phyloP scores from a whole-genome alignment of 1,140 invertebrate genomes.

The Musca vetustissima region DNA sequence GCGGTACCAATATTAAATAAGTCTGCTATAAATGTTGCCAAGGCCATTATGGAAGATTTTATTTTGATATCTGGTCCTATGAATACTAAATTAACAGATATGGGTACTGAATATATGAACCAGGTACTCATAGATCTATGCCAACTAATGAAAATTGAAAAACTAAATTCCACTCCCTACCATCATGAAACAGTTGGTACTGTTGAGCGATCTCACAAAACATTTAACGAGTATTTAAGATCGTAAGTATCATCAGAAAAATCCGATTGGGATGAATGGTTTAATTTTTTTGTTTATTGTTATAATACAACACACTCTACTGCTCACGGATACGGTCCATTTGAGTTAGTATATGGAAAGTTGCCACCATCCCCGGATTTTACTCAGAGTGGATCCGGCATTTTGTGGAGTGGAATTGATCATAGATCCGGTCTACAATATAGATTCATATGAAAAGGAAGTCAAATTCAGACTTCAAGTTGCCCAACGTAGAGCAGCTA shows the following conservation, averaged over 20 bases:
- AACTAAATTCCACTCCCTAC: conserved; percentile 32
- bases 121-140: conserved; percentile 30
- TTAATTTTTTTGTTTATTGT: conserved; percentile 33
- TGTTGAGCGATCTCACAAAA: too few relatives aligned
- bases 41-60: conserved; percentile 34
- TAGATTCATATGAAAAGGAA: conserved; percentile 28
- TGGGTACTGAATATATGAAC: conserved; percentile 36
- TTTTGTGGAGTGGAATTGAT: conserved; percentile 6
- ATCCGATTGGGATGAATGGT: conserved; percentile 32
- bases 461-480: conserved; percentile 27
- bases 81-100: conserved; percentile 23
- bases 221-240: conserved; percentile 30
- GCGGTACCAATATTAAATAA: too few relatives aligned
- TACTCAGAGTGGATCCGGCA: too few relatives aligned
- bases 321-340: conserved; percentile 31
- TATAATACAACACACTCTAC: conserved; percentile 33
- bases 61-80: conserved; percentile 30
- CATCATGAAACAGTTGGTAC: conserved; percentile 33
- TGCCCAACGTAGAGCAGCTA: conserved; percentile 17
- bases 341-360: conserved; percentile 32
- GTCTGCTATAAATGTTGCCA: conserved; percentile 30
- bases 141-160: conserved; percentile 31
- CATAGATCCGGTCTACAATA: conserved; percentile 30
- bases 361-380: conserved; percentile 12
- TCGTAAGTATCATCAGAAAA: conserved; percentile 28